Base-by-base conservation (phyloP, 2,113 vertebrate genomes). In the Lepus americanus region DNA sequence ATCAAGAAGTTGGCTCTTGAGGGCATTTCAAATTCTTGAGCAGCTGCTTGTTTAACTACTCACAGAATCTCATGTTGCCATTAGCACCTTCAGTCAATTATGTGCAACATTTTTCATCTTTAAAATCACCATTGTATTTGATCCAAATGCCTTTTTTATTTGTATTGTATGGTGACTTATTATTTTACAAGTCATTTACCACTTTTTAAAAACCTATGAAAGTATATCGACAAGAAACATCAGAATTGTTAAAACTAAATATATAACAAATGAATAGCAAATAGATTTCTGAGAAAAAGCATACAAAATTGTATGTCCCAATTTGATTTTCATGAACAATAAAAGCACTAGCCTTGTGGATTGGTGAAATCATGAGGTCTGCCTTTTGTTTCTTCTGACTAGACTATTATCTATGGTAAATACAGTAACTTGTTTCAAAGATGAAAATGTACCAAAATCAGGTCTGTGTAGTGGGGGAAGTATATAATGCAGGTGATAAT, bases 1-100 rank as follows among this genome's bases (percentile, higher is more conserved):
- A 95, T 95, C 70, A 94, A 86, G 81, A 80, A 44, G 27, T 90
- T 66, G 36, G 36, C 89, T 95, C 83, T 86, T 31, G 61, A 92
- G 59, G 36, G 79, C 19, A 49, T 89, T 95, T 89, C 53, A 80
- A 90, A 70, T 83, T 95, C 85, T 91, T 22, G 14, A 93, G 25
- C 83, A 93, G 73, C 79, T 94, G 74, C 59, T 94, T 89, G 78
- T 87, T 85, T 92, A 93, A 74, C 31, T 90, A 51, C 51, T 95
- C 78, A 86, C 25, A 79, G 39, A 95, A 92, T 36, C 59, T 44
- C 64, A 82, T 87, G 53, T 73, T 94, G 78, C 12, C 49, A 70
- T 92, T 79, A 79, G 12, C 6, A 94, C 25, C 17, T 85, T 84
- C 64, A 72, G 1, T 31, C 29, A 80, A 85, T 87, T 91, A 72